Percentiles rank a stretch among this genome's conserved stretches.
phyloP scores from a whole-genome alignment of 2,113 vertebrate species.

The Notothenia coriiceps region DNA sequence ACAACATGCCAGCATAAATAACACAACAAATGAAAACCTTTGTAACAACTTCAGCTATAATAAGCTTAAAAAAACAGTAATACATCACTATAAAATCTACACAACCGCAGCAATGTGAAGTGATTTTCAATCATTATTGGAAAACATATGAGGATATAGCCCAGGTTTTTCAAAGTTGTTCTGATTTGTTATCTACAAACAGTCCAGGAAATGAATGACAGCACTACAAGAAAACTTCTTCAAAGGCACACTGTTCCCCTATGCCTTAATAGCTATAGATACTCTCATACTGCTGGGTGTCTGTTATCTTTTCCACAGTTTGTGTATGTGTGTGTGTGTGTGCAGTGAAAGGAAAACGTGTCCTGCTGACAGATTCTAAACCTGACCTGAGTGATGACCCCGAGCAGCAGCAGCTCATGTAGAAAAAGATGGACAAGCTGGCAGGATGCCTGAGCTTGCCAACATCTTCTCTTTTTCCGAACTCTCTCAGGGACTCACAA shows the following conservation, averaged over 20 bases:
- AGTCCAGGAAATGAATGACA: constrained; percentile 20
- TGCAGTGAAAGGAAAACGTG: constrained; percentile 67
- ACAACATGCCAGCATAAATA: too few relatives aligned
- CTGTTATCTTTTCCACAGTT: constrained; percentile 37
- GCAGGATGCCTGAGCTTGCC: constrained; percentile 67
- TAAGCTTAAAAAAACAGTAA: background rate
- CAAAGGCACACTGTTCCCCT: background rate
- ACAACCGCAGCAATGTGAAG: background rate
- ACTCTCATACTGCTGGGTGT: constrained; percentile 34
- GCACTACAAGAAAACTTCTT: constrained; percentile 31
- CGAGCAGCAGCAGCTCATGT: constrained; percentile 66
- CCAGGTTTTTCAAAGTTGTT: background rate
- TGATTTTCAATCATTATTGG: background rate
- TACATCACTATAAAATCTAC: background rate
- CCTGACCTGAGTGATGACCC: constrained; percentile 75
- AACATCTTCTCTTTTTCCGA: constrained; percentile 66
- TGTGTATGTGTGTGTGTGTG: constrained; percentile 41
- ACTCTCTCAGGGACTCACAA: constrained; percentile 57
- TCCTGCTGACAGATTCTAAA: constrained; percentile 71
- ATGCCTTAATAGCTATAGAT: constrained; percentile 26
- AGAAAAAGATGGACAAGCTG: constrained; percentile 75
- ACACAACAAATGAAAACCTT: too few relatives aligned
- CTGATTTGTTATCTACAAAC: constrained; percentile 11
- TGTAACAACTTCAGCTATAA: background rate
- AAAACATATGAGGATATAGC: background rate